Evolutionary conservation across 2,797 vertebrate species (phyloP).

Genomic region (Propithecus deckenii): DNA sequence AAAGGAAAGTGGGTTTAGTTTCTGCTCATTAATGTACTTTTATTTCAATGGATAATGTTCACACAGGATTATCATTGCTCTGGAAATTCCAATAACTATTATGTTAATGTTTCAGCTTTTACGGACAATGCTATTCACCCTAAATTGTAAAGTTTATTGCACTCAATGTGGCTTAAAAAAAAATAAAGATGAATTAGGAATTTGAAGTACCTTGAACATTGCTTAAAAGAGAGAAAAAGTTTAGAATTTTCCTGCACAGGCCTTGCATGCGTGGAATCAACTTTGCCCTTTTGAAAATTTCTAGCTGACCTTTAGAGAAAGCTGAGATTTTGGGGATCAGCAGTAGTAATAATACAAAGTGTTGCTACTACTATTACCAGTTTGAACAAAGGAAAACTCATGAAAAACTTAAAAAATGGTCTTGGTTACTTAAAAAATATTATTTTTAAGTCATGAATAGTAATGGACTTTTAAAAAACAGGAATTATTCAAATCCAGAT

Average conservation of each 20-base stretch:
- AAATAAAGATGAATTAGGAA: slow-evolving; percentile 26
- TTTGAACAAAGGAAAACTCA: slow-evolving; percentile 48
- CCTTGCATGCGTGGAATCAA: neutral
- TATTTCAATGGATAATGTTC: neutral
- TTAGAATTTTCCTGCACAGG: neutral
- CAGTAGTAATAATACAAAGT: slow-evolving; percentile 44
- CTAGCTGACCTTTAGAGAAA: slow-evolving; percentile 62
- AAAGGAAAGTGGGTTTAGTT: neutral
- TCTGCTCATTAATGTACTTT: neutral
- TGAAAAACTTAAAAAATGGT: slow-evolving; percentile 23
- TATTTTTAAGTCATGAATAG: slow-evolving; percentile 40
- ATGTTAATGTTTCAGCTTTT: neutral
- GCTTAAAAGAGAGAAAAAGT: slow-evolving; percentile 38
- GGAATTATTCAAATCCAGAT: slow-evolving; percentile 24
- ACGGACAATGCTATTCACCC: neutral
- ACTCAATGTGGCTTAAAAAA: neutral
- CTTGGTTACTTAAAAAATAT: neutral
- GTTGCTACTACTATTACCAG: neutral
- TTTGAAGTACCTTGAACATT: slow-evolving; percentile 26
- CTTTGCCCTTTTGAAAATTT: slow-evolving; percentile 72
- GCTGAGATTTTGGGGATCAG: neutral
- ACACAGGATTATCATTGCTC: neutral
- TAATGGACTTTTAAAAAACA: neutral
- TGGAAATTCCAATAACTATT: neutral
- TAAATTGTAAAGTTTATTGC: slow-evolving; percentile 14